Evolutionary conservation across 1,140 invertebrate genomes (phyloP), one percentile per base, ranked within the genome.

Genomic region (Drosophila tropicalis): DNA sequence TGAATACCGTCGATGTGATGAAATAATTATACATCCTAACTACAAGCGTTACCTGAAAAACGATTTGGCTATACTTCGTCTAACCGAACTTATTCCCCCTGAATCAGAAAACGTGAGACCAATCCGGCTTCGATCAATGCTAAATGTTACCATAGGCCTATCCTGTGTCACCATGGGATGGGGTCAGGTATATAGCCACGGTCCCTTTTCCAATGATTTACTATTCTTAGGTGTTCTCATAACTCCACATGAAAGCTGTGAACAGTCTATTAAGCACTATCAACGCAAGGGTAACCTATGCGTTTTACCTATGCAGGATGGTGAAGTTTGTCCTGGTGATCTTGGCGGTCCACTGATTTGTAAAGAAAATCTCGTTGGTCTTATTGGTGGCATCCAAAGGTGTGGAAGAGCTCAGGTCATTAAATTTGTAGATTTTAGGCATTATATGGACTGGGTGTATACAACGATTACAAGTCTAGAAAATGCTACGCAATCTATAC

Each of bases 261-360:
- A 29, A 5, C 2, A 15, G 1, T 0, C 54, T 0, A 13, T 66
- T 6, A 6, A 25, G 3, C 1, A 17, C 0, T 69, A 55, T n/a
- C 3, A 0, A 0, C 7, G 19, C 0, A 32, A 70, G 0, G 17
- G 36, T 1, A 68, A 51, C 12, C 44, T 86, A 0, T 86, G 83
- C 13, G 65, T 32, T 10, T 5, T 55, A 17, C 72, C 79, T 9
- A 6, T 29, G 0, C 9, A 1, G 0, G 36, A 39, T 0, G 83
- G 67, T 1, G 3, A 47, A n/a, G 0, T 72, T 0, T 86, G 82
- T 40, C 63, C 83, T 15, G 82, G 82, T 2, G 82, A 86, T 55
- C 61, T 87, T 69, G 82, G 82, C 12, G 83, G 79, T 0, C 82
- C 82, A 1, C 34, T 86, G 0, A 47, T 86, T 1, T 86, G 82